phyloP scores from a whole-genome alignment of 2,888 invertebrate genomes.

The Ennomos erosarius region DNA sequence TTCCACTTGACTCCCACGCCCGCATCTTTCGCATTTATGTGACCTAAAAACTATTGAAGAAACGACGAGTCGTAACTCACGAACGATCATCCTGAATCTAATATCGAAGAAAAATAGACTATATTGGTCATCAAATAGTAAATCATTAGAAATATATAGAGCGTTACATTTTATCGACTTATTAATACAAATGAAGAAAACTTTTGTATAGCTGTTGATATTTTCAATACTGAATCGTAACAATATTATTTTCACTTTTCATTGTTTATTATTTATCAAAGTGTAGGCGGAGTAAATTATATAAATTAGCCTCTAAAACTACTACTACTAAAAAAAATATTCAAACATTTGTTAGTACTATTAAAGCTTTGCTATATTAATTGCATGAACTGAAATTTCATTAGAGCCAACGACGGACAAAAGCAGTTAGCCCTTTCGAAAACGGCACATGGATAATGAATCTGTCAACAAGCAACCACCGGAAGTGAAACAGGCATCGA shows the following conservation, averaged over 20 bases:
- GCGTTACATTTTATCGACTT: constrained; percentile 23
- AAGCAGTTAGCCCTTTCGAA: constrained; percentile 30
- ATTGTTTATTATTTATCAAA: no score
- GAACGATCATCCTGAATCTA: constrained; percentile 36
- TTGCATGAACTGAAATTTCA: constrained; percentile 1
- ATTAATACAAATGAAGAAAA: constrained; percentile 20
- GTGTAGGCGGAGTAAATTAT: no score
- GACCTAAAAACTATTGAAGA: constrained; percentile 41
- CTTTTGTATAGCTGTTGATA: no score
- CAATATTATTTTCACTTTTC: no score
- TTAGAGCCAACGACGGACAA: constrained; percentile 13
- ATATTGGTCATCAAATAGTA: constrained; percentile 16
- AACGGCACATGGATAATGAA: constrained; percentile 48
- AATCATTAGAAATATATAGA: constrained; percentile 24
- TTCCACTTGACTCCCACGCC: constrained; percentile 10
- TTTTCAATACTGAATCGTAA: no score
- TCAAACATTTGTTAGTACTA: no score
- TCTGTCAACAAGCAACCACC: constrained; percentile 47
- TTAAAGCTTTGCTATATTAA: no score
- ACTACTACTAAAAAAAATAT: no score
- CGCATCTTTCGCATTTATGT: constrained; percentile 25
- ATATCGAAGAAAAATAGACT: constrained; percentile 18
- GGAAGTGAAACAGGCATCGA: constrained; percentile 35
- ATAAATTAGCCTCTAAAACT: no score
- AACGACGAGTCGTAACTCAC: constrained; percentile 43